Evolutionary conservation across 2,888 invertebrate species (phyloP).

Genomic region (Calliphora vomitoria): DNA sequence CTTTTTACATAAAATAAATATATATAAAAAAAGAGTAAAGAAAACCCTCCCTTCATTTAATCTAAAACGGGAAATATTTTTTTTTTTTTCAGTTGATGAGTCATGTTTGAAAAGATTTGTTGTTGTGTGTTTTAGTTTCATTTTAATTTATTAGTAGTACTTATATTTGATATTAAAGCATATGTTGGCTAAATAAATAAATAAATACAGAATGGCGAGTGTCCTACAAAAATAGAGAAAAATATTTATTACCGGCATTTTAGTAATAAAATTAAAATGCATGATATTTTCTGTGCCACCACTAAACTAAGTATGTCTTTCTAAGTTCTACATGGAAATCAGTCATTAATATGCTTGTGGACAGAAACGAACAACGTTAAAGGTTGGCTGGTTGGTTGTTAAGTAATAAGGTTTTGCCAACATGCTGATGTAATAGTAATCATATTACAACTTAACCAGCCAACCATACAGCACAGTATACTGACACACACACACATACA

Average conservation of each 20-base stretch:
- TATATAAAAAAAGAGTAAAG: neutral
- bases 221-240: slow-evolving; percentile 20
- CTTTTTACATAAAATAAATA: neutral
- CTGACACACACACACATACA: neutral
- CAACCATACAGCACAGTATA: slow-evolving; percentile 6
- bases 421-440: slow-evolving; percentile 74
- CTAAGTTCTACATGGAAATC: slow-evolving; percentile 36
- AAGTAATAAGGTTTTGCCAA: slow-evolving; percentile 69
- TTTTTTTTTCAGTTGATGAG: slow-evolving; percentile 41
- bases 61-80: slow-evolving; percentile 7
- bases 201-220: neutral
- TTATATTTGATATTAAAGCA: neutral
- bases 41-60: neutral
- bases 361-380: neutral
- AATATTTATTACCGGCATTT: slow-evolving; percentile 65
- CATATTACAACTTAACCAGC: slow-evolving; percentile 63
- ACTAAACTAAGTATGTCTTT: neutral
- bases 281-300: slow-evolving; percentile 22
- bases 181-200: neutral
- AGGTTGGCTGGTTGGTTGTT: slow-evolving; percentile 48
- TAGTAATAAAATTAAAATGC: slow-evolving; percentile 50
- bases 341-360: slow-evolving; percentile 43
- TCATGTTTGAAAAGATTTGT: slow-evolving; percentile 35
- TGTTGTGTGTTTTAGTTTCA: neutral
- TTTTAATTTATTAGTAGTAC: neutral